These are phyloP conservation scores for Horisme vitalbata DNA, from an alignment of 2,888 invertebrate genomes.

Conservation along the genomic window DNA sequence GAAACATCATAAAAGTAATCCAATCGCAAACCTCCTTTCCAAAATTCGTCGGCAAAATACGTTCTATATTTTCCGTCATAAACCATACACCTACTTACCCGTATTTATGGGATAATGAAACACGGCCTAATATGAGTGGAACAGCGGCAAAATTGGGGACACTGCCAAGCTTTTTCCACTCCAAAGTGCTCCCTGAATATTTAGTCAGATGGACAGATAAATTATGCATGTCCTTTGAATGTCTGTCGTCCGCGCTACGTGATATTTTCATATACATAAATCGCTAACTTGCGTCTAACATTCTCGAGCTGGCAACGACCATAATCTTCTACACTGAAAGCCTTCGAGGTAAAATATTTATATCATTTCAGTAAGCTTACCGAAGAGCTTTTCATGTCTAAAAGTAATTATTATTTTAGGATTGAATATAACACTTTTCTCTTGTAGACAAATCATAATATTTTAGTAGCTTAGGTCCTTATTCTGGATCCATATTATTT, in stretches of 20 bases:
- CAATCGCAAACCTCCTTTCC: conserved; percentile 21
- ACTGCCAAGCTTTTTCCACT: conserved; percentile 38
- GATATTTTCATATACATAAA: conserved; percentile 36
- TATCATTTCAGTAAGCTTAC: too few relatives aligned
- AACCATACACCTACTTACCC: conserved; percentile 27
- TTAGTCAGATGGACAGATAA: conserved; percentile 41
- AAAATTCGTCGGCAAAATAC: conserved; percentile 20
- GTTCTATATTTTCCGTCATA: conserved; percentile 24
- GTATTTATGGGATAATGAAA: conserved; percentile 33
- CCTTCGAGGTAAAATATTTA: conserved; percentile 2
- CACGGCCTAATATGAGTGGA: conserved; percentile 30
- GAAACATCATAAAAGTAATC: conserved; percentile 24
- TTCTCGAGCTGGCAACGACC: conserved; percentile 5
- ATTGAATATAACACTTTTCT: not conserved
- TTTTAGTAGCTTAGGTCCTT: too few relatives aligned
- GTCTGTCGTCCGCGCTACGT: conserved; percentile 30
- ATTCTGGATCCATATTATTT: too few relatives aligned
- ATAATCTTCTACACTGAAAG: conserved; percentile 10
- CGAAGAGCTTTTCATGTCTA: not conserved
- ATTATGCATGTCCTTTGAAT: conserved; percentile 45
- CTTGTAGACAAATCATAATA: too few relatives aligned
- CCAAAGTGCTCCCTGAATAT: conserved; percentile 41
- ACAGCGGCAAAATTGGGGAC: conserved; percentile 35
- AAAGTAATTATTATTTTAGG: not conserved
- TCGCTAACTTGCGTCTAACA: conserved; percentile 15